phyloP scores from a whole-genome alignment of 2,888 invertebrate genomes.

The Drosophila barbarae region DNA sequence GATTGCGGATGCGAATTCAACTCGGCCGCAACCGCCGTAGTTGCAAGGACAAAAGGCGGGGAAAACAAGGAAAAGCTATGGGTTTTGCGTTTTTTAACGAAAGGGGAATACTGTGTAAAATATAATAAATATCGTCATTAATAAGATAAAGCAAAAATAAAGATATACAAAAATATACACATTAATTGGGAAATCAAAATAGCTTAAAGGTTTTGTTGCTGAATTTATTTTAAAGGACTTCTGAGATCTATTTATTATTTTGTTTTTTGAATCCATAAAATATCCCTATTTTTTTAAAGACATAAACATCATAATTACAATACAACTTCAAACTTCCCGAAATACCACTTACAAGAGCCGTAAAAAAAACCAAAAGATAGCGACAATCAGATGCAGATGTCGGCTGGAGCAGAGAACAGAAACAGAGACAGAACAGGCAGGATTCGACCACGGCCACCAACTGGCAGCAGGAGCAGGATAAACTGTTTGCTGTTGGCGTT shows the following conservation, averaged over 20 bases:
- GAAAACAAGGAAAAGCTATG: constrained; percentile 14
- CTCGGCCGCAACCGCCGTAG: constrained; percentile 28
- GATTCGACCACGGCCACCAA: constrained; percentile 56
- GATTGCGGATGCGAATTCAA: constrained; percentile 18
- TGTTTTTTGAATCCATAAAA: neutral
- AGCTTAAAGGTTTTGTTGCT: neutral
- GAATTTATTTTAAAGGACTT: neutral
- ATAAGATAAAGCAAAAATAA: no score
- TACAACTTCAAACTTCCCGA: neutral
- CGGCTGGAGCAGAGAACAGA: constrained; percentile 35
- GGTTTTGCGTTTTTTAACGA: neutral
- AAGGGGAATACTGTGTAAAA: constrained; percentile 10
- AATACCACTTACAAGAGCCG: constrained; percentile 17
- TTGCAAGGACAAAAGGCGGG: constrained; percentile 27
- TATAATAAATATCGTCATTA: no score
- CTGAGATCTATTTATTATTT: neutral
- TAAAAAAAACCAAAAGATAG: constrained; percentile 53
- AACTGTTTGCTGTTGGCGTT: constrained; percentile 52
- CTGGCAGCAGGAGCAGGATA: constrained; percentile 57
- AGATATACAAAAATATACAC: no score
- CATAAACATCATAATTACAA: neutral
- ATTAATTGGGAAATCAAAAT: neutral
- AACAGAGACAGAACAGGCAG: constrained; percentile 6
- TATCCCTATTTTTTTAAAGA: neutral
- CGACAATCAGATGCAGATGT: constrained; percentile 57